Evolutionary conservation across 2,797 vertebrate species (phyloP).

Genomic region (Tadarida brasiliensis): DNA sequence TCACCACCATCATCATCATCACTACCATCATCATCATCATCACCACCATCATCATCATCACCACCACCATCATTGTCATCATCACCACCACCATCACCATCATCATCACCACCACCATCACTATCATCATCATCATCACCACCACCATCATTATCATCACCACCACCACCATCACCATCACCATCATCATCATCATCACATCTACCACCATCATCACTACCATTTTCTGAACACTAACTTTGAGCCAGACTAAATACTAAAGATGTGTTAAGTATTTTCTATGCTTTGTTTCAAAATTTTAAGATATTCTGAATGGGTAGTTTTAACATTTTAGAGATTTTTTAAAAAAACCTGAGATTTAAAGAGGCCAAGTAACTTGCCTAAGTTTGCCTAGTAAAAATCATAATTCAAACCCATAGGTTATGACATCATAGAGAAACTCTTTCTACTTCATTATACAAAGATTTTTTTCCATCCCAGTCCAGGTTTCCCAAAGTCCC

Average conservation of each 20-base stretch:
- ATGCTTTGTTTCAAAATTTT: neutral
- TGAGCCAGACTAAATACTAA: neutral
- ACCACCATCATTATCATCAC: too few relatives aligned
- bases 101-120: neutral
- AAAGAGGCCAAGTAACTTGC: constrained; percentile 43
- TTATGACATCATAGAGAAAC: neutral
- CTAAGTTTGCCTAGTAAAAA: neutral
- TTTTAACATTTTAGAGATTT: constrained; percentile 52
- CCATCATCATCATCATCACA: too few relatives aligned
- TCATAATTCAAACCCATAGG: constrained; percentile 20
- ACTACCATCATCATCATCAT: neutral
- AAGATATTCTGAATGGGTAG: neutral
- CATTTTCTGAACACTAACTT: neutral
- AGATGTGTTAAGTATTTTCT: neutral
- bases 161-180: neutral
- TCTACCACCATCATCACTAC: accelerated
- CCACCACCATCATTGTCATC: neutral
- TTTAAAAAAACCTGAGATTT: neutral
- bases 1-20: neutral
- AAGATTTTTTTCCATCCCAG: neutral
- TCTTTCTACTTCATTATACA: neutral
- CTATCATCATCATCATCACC: too few relatives aligned
- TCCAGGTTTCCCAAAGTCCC: neutral
- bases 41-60: neutral
- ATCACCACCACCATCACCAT: neutral